A percentile compares a stretch with the other conserved stretches of the same genome.
Evolutionary conservation across 2,888 invertebrate species (phyloP).

Genomic region (Drosophila neutralis): DNA sequence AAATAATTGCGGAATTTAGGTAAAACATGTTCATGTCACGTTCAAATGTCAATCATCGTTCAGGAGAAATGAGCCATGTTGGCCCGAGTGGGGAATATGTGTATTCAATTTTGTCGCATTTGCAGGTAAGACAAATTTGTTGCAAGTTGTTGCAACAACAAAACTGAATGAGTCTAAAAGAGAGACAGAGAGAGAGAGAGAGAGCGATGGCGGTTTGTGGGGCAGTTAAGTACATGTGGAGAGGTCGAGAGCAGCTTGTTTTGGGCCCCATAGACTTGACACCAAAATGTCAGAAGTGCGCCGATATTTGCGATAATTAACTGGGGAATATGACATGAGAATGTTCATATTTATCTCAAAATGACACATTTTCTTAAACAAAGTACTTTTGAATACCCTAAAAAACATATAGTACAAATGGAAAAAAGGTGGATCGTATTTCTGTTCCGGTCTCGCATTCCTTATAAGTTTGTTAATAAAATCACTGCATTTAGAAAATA

Average conservation of each 20-base stretch:
- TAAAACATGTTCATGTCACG: slow-evolving; percentile 80
- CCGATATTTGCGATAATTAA: slow-evolving; percentile 59
- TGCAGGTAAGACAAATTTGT: slow-evolving; percentile 39
- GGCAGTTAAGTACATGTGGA: slow-evolving; percentile 28
- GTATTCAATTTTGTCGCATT: slow-evolving; percentile 50
- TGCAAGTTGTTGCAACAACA: slow-evolving; percentile 15
- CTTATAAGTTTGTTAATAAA: background rate
- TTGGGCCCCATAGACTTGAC: slow-evolving; percentile 63
- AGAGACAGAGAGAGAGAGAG: background rate
- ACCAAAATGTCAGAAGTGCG: slow-evolving; percentile 54
- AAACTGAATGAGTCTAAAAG: background rate
- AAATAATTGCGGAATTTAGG: slow-evolving; percentile 79
- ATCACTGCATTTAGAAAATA: too few species aligned
- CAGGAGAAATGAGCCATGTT: slow-evolving; percentile 4
- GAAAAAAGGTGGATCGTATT: background rate
- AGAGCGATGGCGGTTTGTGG: background rate
- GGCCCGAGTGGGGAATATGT: background rate
- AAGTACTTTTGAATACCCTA: background rate
- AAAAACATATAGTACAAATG: background rate
- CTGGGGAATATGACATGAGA: slow-evolving; percentile 29
- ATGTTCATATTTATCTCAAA: background rate
- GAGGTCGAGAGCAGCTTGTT: slow-evolving; percentile 34
- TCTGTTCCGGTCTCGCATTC: background rate
- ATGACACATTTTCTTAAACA: background rate
- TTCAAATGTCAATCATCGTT: slow-evolving; percentile 75